Evolutionary conservation across 1,140 invertebrate genomes (phyloP), one percentile per base, ranked within the genome.

Genomic region (Listronotus bonariensis): DNA sequence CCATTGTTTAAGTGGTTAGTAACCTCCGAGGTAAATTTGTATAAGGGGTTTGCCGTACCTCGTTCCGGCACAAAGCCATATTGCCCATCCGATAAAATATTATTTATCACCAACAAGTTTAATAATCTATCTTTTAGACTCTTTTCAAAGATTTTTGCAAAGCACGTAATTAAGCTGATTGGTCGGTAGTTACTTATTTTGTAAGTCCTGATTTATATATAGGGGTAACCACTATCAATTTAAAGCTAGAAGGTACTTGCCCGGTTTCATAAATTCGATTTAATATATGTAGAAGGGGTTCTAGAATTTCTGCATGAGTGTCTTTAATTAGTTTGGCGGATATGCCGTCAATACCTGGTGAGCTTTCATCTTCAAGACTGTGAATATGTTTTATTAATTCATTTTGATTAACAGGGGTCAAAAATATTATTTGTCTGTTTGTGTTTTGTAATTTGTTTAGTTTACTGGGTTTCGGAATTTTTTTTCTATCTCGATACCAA

Each of bases 61-160:
- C 45, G 34, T 58, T 60, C 14, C 14, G 10, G 14, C 6, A 38
- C 61, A 46, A 72, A 72, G 2, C 71, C 71, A 60, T 48, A 66
- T 53, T 72, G 68, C 5, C 20, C 5, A 26, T 26, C 20, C 5
- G 20, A 26, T 26, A 26, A 26, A 26, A 26, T 26, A 26, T 26
- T 26, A 20, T 63, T 63, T 36, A 17, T 18, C 14, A 67, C 69
- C 31, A 72, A 55, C 14, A 72, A 18, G 14, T 67, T 67, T n/a
- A 51, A 53, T 17, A 72, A 46, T 32, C 69, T 53, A 20, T 48
- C 48, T 54, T 68, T 69, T 5, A 67, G 41, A 41, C 63, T 32
- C 53, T 71, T 72, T 54, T 72, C 67, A 20, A 72, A 56, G 11
- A 71, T 69, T 67, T 72, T 72, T 6, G 65, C 46, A 18, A 72